Base-by-base conservation (phyloP, 2,113 vertebrate species). In the Notothenia rossii region DNA sequence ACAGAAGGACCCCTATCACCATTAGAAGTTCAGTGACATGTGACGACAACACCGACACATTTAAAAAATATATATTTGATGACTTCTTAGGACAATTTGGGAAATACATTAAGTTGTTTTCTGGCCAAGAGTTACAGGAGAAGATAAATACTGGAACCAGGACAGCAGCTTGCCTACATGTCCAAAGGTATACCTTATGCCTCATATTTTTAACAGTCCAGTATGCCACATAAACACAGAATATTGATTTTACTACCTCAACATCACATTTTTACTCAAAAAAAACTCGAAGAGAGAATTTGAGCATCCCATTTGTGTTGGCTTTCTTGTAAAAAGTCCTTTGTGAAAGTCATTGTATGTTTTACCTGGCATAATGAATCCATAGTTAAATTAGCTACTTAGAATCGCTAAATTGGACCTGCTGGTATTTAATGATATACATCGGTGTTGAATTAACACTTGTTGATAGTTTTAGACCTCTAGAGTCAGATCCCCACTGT, bases 331-430 rank as follows among this genome's bases (percentile, higher is more conserved):
- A 40, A 15, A 4, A 45, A 9, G 12, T 40, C 15, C 17, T 50
- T 59, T 60, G 29, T 25, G 46, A 29, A 46, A 20, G n/a, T n/a
- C 20, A 43, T 45, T 67, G 17, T n/a, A 1, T 60, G 14, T 64
- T 18, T 11, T 33, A 11, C 17, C 15, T 48, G 22, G 3, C 54
- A 22, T 48, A 46, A 48, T 20, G 25, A 40, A 46, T 70, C 40
- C 33, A 7, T 72, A 50, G 45, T 50, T 50, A 45, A 64, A 74
- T 54, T 0, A 46, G 20, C n/a, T 14, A 25, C 7, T 55, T n/a
- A 58, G 18, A 79, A 3, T 10, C n/a, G 69, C 60, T 67, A 20
- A 73, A 73, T 67, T 33, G 12, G n/a, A 33, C 66, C 46, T 53
- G 33, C 14, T 58, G 45, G 53, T 61, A 53, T 60, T 69, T 69